Evolutionary conservation across 2,888 invertebrate genomes (phyloP), one percentile per base, ranked within the genome.

Genomic region (Drosophila putrida): DNA sequence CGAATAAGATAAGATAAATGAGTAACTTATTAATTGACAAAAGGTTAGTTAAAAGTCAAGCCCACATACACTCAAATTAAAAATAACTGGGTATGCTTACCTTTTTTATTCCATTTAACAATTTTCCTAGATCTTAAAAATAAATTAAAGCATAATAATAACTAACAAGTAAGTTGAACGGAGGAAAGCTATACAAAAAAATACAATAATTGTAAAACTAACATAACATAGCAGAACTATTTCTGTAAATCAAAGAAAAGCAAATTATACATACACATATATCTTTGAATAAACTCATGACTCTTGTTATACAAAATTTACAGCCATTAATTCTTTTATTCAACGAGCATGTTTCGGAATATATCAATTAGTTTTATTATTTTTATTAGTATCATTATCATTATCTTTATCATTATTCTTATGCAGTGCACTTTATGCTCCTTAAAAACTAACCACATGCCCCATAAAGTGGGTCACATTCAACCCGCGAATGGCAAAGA

Each of bases 241-340:
- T 86, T 85, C 83, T 81, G 82, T 36, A 71, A 60, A 5, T 28
- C 1, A 51, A 43, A 13, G 0, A 43, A 43, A 75, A 74, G 46
- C 68, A 78, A 84, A 82, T 88, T 88, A 80, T 80, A 78, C 78
- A 80, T 73, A 84, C 71, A 86, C 57, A 65, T 64, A 80, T 81
- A 81, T 84, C 88, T 86, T 87, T 89, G 82, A 90, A 89, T 84
- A 90, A 89, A 89, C 81, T 90, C 80, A 77, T 89, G 79, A 90
- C 90, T 90, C 90, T 90, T 90, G 90, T 90, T 90, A 90, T 84
- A 90, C 66, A 86, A 90, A 81, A 82, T 75, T 71, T 59, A 36
- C 55, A 53, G 41, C 43, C 4, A 44, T 44, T 6, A 36, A 27
- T 13, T 13, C 13, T 20, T 46, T 33, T 47, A 39, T 67, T 59